Evolutionary conservation across 2,113 vertebrate species (phyloP).

Genomic region (Nycticebus coucang): DNA sequence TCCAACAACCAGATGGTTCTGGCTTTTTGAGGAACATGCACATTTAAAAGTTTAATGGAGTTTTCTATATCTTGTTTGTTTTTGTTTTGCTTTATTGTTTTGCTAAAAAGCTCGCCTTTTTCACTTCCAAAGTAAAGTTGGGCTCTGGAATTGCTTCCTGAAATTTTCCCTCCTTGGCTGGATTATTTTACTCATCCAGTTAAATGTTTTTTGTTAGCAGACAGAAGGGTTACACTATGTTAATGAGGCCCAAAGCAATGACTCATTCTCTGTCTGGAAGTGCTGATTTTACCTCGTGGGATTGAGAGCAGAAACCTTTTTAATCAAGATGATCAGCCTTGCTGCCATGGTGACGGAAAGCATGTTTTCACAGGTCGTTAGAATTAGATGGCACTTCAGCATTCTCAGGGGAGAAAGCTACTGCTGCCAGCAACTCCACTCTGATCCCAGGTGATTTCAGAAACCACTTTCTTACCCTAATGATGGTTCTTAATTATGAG

Average conservation of each 20-base stretch:
- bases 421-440: background rate
- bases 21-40: background rate
- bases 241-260: background rate
- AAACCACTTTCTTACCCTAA: background rate
- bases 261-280: slow-evolving; percentile 25
- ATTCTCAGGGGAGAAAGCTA: slow-evolving; percentile 12
- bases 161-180: background rate
- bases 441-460: background rate
- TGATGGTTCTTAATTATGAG: background rate
- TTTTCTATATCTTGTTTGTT: background rate
- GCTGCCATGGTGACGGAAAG: slow-evolving; percentile 35
- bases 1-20: background rate
- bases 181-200: background rate
- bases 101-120: background rate
- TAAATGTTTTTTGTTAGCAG: slow-evolving; percentile 31
- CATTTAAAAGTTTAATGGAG: background rate
- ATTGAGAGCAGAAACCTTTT: background rate
- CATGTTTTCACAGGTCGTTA: slow-evolving; percentile 44
- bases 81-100: background rate
- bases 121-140: background rate
- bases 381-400: background rate
- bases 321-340: background rate
- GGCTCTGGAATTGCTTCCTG: background rate
- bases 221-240: background rate
- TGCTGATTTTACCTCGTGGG: slow-evolving; percentile 24